Conservation (phyloP, 2,888 invertebrate genomes). For the Tetheella fluctuosa region DNA sequence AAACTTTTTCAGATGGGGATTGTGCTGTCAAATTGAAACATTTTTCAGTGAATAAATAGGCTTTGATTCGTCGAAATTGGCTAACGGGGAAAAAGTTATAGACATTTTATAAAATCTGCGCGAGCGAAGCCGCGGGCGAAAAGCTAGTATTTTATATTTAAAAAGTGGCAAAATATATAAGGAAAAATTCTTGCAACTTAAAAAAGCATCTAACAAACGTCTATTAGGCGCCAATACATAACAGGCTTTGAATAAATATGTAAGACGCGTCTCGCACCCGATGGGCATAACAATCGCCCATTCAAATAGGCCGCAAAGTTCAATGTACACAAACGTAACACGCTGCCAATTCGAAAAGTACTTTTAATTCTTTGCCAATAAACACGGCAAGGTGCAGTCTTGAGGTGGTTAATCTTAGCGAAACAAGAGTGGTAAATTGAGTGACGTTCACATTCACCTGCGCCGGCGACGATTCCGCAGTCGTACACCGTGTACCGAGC, state of each 20-base stretch:
- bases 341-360: slow-evolving; percentile 62
- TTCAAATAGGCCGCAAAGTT: slow-evolving; percentile 76
- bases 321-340: slow-evolving; percentile 69
- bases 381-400: slow-evolving; percentile 53
- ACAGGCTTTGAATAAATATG: slow-evolving; percentile 57
- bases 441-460: slow-evolving; percentile 76
- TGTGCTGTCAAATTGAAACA: too few species aligned
- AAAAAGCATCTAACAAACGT: background rate
- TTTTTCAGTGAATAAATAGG: too few species aligned
- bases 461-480: slow-evolving; percentile 70
- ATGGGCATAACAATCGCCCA: slow-evolving; percentile 61
- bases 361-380: slow-evolving; percentile 42
- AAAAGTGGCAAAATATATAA: too few species aligned
- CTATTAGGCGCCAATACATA: slow-evolving; percentile 23
- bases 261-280: slow-evolving; percentile 51
- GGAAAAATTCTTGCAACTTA: slow-evolving; percentile 2
- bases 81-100: too few species aligned
- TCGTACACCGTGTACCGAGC: slow-evolving; percentile 62
- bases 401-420: slow-evolving; percentile 58
- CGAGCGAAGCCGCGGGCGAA: too few species aligned
- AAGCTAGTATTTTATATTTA: too few species aligned
- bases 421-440: slow-evolving; percentile 74
- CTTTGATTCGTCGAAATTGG: too few species aligned
- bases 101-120: too few species aligned
- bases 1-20: too few species aligned